These are phyloP conservation scores for Puffinus mauretanicus DNA, from an alignment of 2,113 vertebrate species.

Conservation along the genomic window DNA sequence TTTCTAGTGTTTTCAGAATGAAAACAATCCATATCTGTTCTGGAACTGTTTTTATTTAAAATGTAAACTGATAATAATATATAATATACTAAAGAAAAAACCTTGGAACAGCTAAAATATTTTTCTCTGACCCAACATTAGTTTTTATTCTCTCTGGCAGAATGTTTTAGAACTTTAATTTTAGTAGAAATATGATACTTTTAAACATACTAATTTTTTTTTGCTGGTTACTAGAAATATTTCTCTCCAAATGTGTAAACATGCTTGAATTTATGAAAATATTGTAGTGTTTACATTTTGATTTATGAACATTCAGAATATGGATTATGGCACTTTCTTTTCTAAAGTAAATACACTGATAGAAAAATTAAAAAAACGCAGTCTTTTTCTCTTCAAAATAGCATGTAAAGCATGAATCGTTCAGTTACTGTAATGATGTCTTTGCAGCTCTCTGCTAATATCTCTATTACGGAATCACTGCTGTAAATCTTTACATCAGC, in stretches of 20 bases:
- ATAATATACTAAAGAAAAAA: not conserved
- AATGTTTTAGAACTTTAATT: not conserved
- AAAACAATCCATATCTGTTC: not conserved
- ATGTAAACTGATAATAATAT: not conserved
- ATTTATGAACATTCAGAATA: not conserved
- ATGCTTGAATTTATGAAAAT: not conserved
- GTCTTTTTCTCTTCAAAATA: not conserved
- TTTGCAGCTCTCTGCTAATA: not conserved
- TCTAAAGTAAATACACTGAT: not conserved
- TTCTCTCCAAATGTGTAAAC: not conserved
- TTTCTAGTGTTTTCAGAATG: not conserved
- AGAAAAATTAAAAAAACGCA: not conserved
- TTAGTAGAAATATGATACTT: not conserved
- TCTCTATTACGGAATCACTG: not conserved
- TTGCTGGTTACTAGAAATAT: not conserved
- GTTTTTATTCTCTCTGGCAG: not conserved
- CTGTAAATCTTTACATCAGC: not conserved
- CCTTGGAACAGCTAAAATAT: not conserved
- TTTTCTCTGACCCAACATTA: not conserved
- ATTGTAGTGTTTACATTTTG: not conserved
- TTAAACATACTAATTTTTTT: not conserved
- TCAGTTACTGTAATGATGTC: not conserved
- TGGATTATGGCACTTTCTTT: not conserved
- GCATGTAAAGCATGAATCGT: not conserved
- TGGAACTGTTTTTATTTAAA: not conserved